Percentiles rank a stretch among this genome's conserved stretches.
These are phyloP conservation scores for Pardalotus punctatus DNA, from an alignment of 2,113 vertebrate species.

Conservation along the genomic window DNA sequence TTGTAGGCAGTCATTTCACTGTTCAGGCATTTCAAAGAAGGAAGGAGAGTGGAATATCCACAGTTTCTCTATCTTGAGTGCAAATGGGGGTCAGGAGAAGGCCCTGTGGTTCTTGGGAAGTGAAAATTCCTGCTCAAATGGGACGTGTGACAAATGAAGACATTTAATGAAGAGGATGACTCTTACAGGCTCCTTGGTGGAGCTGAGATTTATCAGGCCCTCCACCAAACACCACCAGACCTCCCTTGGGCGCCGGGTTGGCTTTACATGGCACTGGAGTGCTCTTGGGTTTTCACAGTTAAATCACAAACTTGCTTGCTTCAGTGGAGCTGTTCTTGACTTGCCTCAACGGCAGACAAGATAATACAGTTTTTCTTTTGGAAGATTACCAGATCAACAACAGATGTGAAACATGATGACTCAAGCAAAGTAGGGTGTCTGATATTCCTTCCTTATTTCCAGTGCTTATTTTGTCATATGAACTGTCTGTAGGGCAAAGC, in stretches of 20 bases:
- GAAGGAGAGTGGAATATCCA: neutral
- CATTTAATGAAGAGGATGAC: neutral
- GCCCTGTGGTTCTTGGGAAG: neutral
- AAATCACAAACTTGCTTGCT: neutral
- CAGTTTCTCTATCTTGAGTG: neutral
- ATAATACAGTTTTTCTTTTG: neutral
- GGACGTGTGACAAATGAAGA: accelerated
- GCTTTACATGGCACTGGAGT: neutral
- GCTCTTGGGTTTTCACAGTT: neutral
- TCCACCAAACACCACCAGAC: neutral
- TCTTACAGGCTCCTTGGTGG: neutral
- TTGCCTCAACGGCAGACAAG: neutral
- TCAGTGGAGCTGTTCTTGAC: neutral
- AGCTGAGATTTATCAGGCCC: neutral
- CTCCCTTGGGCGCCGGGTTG: neutral
- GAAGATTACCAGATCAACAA: neutral
- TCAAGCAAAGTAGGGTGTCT: neutral
- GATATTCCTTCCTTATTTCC: neutral
- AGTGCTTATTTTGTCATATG: neutral
- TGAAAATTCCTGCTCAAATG: neutral
- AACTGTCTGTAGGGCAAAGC: neutral
- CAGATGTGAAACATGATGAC: neutral
- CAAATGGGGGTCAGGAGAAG: neutral
- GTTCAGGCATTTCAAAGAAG: neutral
- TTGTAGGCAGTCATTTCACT: neutral